phyloP scores from a whole-genome alignment of 2,797 vertebrate species.

The Mastacembelus armatus region DNA sequence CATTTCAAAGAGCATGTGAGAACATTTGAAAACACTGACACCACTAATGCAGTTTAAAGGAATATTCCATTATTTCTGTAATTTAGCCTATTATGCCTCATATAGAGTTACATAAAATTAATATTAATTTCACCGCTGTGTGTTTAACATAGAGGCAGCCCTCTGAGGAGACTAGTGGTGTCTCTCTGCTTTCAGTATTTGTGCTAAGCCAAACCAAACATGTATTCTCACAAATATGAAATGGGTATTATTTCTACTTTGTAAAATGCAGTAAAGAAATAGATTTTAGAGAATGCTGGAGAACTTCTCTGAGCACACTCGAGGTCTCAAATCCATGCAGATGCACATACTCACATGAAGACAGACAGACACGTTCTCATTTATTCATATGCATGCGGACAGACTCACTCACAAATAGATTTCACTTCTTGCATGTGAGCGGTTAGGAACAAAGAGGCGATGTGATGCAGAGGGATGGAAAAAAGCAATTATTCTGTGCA shows the following conservation, averaged over 20 bases:
- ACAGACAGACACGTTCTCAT: constrained; percentile 49
- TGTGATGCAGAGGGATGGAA: constrained; percentile 64
- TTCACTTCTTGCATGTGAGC: constrained; percentile 72
- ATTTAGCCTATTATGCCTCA: constrained; percentile 32
- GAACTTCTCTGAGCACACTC: constrained; percentile 11
- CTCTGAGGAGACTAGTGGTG: background rate
- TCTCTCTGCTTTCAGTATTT: background rate
- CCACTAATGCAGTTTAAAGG: constrained; percentile 29
- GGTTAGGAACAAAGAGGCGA: constrained; percentile 76
- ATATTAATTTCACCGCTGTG: constrained; percentile 8
- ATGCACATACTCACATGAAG: constrained; percentile 32
- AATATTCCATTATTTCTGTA: constrained; percentile 31
- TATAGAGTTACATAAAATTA: constrained; percentile 8
- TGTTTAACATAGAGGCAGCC: constrained; percentile 2
- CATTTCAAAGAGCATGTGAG: constrained; percentile 49
- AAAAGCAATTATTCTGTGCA: constrained; percentile 78
- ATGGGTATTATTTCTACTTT: constrained; percentile 14
- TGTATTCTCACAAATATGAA: constrained; percentile 1
- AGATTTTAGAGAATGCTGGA: constrained; percentile 1
- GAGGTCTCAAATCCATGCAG: constrained; percentile 35
- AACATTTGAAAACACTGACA: constrained; percentile 52
- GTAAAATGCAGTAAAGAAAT: background rate
- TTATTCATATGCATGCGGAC: constrained; percentile 69
- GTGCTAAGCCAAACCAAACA: constrained; percentile 15
- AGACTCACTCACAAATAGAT: constrained; percentile 73